Conservation (phyloP, 2,113 vertebrate species). For the Vidua macroura region DNA sequence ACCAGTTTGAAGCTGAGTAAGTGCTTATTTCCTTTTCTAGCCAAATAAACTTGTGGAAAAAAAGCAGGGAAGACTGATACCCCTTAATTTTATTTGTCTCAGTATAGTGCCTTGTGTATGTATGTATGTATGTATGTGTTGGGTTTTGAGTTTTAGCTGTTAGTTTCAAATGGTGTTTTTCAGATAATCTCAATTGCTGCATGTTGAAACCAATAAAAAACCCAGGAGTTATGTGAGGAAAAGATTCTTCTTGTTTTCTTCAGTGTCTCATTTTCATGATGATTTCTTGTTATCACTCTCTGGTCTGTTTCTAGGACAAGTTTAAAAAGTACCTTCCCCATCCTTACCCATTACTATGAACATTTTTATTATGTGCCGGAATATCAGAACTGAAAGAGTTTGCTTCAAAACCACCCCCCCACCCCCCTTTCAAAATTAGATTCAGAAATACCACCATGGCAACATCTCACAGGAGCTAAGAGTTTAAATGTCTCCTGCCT, state of each 20-base stretch:
- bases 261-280: not conserved
- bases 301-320: not conserved
- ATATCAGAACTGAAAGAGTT: not conserved
- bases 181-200: not conserved
- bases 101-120: not conserved
- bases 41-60: not conserved
- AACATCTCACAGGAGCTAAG: not conserved
- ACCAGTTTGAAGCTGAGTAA: conserved; percentile 99
- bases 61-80: not conserved
- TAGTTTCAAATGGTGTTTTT: not conserved
- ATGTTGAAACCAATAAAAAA: not conserved
- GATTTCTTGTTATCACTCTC: not conserved
- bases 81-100: not conserved
- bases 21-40: conserved; percentile 49
- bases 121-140: not conserved
- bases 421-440: not conserved
- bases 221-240: not conserved
- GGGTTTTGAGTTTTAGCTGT: not conserved
- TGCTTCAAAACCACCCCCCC: not conserved
- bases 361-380: not conserved
- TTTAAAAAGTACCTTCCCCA: not conserved
- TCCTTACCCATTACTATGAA: not conserved
- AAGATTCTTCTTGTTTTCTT: not conserved
- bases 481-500: not conserved
- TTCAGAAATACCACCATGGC: not conserved